These are phyloP conservation scores for Agrochola circellaris DNA, from an alignment of 2,888 invertebrate genomes.

Conservation along the genomic window DNA sequence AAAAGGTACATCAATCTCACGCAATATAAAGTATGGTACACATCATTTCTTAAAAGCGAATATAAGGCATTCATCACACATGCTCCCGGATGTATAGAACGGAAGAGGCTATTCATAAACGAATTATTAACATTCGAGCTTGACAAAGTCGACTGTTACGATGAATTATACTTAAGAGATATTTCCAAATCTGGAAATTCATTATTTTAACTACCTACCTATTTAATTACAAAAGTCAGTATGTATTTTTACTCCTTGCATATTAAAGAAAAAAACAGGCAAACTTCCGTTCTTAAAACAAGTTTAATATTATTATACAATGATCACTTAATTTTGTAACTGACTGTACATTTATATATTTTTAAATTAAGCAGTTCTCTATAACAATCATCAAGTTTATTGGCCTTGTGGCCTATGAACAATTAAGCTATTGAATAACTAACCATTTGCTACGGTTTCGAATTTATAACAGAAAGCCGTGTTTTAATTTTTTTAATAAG, in stretches of 20 bases:
- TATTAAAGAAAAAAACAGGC: not conserved
- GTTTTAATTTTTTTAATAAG: constrained; percentile 26
- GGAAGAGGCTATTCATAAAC: constrained; percentile 64
- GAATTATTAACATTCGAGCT: constrained; percentile 41
- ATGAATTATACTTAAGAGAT: constrained; percentile 10
- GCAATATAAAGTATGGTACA: constrained; percentile 35
- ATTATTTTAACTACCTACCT: not conserved
- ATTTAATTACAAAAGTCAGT: not conserved
- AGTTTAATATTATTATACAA: not conserved
- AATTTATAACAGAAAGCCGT: constrained; percentile 47
- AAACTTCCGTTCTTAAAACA: not conserved
- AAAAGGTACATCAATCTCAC: constrained; percentile 30
- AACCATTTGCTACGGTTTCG: constrained; percentile 52
- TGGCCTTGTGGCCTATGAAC: constrained; percentile 20
- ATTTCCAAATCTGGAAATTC: not conserved
- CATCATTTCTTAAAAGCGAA: constrained; percentile 48
- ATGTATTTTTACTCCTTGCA: not conserved
- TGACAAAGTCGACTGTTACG: constrained; percentile 18
- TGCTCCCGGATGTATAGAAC: constrained; percentile 58
- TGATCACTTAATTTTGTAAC: not conserved
- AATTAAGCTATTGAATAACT: constrained; percentile 53
- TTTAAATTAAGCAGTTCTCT: constrained; percentile 15
- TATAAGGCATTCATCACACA: constrained; percentile 61
- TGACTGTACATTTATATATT: constrained; percentile 11
- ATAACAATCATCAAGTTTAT: constrained; percentile 45